Evolutionary conservation across 2,888 invertebrate genomes (phyloP).

Genomic region (Cheilosia vernalis): DNA sequence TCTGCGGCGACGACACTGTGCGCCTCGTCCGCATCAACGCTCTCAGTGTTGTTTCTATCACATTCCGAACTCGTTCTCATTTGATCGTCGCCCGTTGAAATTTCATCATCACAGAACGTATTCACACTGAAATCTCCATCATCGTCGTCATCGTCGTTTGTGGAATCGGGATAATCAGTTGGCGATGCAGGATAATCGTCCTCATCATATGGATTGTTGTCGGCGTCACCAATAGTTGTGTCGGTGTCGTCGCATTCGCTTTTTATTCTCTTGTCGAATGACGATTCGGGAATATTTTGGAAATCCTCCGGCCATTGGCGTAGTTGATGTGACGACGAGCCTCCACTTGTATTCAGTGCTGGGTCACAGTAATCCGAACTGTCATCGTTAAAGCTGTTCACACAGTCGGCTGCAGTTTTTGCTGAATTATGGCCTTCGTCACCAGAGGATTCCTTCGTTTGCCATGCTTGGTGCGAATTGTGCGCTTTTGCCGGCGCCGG

Average conservation of each 20-base stretch:
- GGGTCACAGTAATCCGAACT: conserved; percentile 34
- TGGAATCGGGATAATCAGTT: conserved; percentile 52
- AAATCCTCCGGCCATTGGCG: conserved; percentile 41
- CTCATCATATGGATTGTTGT: conserved; percentile 41
- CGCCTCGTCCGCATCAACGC: conserved; percentile 22
- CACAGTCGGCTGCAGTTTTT: conserved; percentile 8
- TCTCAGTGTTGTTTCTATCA: conserved; percentile 10
- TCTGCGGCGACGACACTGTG: background rate
- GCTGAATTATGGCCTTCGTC: background rate
- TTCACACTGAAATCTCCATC: conserved; percentile 47
- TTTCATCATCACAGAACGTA: conserved; percentile 49
- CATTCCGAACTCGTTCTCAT: background rate
- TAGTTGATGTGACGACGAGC: conserved; percentile 1
- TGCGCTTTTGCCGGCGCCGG: background rate
- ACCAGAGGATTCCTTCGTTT: conserved; percentile 4
- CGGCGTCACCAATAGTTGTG: conserved; percentile 18
- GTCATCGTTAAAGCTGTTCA: conserved; percentile 21
- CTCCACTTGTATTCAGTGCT: background rate
- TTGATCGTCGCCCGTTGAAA: conserved; percentile 27
- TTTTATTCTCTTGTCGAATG: conserved; percentile 30
- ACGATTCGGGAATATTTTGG: conserved; percentile 1
- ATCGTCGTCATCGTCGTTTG: conserved; percentile 49
- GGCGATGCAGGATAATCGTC: conserved; percentile 53
- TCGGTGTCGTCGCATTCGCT: conserved; percentile 47
- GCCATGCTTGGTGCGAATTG: conserved; percentile 14